These are phyloP conservation scores for Peromyscus nudipes DNA, from an alignment of 2,797 vertebrate genomes.

Conservation along the genomic window DNA sequence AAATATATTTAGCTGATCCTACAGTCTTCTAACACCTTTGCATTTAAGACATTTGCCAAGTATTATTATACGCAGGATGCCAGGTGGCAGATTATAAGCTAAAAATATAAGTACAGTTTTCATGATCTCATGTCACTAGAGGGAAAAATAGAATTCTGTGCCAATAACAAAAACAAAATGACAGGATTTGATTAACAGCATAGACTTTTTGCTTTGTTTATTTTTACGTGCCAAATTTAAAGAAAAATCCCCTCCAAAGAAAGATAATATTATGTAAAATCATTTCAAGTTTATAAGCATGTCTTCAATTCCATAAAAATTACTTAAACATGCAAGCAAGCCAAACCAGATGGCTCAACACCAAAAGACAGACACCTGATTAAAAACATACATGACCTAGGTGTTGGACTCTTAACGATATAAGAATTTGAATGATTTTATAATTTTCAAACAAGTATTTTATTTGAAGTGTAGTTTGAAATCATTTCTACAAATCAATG, in stretches of 20 bases:
- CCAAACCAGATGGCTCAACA: not conserved
- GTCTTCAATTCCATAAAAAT: conserved; percentile 30
- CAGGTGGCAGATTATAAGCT: not conserved
- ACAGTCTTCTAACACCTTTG: not conserved
- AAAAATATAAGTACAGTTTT: conserved; percentile 7
- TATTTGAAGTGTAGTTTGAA: not conserved
- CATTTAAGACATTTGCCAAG: conserved; percentile 39
- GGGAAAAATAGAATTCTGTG: conserved; percentile 30
- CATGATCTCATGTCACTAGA: not conserved
- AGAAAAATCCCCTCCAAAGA: not conserved
- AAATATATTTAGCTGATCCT: not conserved
- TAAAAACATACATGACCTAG: not conserved
- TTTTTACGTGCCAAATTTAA: conserved; percentile 19
- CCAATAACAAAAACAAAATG: not conserved
- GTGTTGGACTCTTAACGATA: not conserved
- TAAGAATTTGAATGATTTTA: not conserved
- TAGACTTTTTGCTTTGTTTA: not conserved
- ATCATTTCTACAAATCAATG: not conserved
- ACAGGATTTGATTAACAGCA: conserved; percentile 11
- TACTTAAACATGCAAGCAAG: not conserved
- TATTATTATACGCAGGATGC: conserved; percentile 32
- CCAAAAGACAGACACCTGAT: not conserved
- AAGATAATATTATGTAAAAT: not conserved
- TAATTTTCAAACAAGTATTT: not conserved
- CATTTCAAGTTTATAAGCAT: not conserved